Evolutionary conservation across 1,140 invertebrate genomes (phyloP).

Genomic region (Eupristina koningsbergeri): DNA sequence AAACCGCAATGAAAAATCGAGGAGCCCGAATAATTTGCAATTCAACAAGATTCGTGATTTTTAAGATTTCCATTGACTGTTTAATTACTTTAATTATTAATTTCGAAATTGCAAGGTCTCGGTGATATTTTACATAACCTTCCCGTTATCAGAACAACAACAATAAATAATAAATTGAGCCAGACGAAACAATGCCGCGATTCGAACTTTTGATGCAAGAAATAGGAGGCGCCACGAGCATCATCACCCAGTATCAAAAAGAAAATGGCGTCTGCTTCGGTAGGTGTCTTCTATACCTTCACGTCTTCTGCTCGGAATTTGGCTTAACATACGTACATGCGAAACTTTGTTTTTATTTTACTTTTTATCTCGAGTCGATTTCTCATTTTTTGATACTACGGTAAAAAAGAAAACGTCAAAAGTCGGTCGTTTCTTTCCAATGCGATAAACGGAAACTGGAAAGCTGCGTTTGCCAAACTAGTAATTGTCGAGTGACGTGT

Average conservation of each 20-base stretch:
- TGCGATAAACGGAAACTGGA: not conserved
- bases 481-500: constrained; percentile 37
- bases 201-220: not conserved
- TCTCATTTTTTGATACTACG: not conserved
- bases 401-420: not conserved
- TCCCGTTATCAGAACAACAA: no score
- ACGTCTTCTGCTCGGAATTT: constrained; percentile 38
- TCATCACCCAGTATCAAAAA: not conserved
- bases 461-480: constrained; percentile 31
- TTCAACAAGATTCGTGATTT: no score
- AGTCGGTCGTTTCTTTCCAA: not conserved
- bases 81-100: no score
- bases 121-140: no score
- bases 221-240: not conserved
- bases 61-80: no score
- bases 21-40: no score
- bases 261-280: constrained; percentile 72
- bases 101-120: no score
- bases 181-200: no score
- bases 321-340: not conserved
- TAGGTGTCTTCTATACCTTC: constrained; percentile 57
- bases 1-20: no score
- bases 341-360: not conserved
- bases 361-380: not conserved
- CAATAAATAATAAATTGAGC: no score